These are phyloP conservation scores for Bergia sp. DNA, from an alignment of 92 coral and sea anemone genomes.

Conservation along the genomic window DNA sequence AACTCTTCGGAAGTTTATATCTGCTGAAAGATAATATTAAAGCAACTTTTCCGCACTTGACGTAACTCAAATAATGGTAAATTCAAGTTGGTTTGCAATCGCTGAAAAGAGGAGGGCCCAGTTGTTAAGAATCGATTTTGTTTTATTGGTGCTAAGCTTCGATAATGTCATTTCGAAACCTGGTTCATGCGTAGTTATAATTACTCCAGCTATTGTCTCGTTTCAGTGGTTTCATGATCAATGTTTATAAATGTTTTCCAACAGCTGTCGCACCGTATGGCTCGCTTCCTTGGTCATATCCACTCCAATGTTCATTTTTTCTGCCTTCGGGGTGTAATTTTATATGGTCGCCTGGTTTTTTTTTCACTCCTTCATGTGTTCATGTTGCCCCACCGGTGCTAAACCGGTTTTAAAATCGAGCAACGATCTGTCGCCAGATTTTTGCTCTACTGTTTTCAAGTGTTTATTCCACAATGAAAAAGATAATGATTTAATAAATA, in stretches of 20 bases:
- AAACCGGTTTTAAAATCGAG: constrained; percentile 3
- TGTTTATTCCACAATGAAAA: background rate
- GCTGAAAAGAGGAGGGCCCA: constrained; percentile 14
- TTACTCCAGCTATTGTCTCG: constrained; percentile 20
- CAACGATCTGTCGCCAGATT: constrained; percentile 10
- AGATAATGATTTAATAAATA: constrained; percentile 4
- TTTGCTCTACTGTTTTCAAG: background rate
- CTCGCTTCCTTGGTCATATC: background rate
- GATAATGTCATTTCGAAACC: constrained; percentile 4
- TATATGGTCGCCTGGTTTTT: constrained; percentile 6
- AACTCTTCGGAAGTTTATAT: constrained; percentile 45
- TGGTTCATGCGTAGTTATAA: constrained; percentile 5
- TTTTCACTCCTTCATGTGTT: constrained; percentile 18
- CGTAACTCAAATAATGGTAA: background rate
- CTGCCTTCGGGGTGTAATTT: constrained; percentile 37
- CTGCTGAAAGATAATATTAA: background rate
- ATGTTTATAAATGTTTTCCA: background rate
- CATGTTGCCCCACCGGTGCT: background rate
- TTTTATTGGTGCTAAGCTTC: background rate
- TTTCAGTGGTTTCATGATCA: constrained; percentile 34
- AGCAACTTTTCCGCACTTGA: background rate
- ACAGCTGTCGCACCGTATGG: constrained; percentile 36
- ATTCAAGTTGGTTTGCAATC: background rate
- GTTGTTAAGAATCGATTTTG: constrained; percentile 32
- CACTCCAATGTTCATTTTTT: constrained; percentile 30